Percentiles rank a stretch among this genome's conserved stretches.
Conservation (phyloP, 2,888 invertebrate species). For the Imbricaverruca yamaguchii region DNA sequence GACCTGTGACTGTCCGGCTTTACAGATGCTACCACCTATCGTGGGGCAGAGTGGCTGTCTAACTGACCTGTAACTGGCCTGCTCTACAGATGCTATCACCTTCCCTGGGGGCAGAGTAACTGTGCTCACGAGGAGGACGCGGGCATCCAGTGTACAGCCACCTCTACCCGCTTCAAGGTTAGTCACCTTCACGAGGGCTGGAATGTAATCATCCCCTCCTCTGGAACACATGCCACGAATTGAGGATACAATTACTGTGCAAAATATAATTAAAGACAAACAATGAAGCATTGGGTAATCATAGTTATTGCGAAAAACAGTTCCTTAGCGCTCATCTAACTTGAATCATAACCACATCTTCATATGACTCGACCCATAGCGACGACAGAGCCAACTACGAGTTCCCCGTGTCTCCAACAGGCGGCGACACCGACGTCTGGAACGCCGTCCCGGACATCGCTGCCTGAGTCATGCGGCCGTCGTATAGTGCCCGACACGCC, state of each 20-base stretch:
- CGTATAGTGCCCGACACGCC: conserved; percentile 34
- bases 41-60: too few relatives aligned
- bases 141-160: conserved; percentile 47
- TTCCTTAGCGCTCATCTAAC: too few relatives aligned
- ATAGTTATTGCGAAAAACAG: too few relatives aligned
- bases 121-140: conserved; percentile 67
- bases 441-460: not conserved
- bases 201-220: not conserved
- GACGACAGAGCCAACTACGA: not conserved
- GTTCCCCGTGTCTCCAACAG: not conserved
- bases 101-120: conserved; percentile 61
- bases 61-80: too few relatives aligned
- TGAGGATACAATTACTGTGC: too few relatives aligned
- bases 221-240: too few relatives aligned
- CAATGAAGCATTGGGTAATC: too few relatives aligned
- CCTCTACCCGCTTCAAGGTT: not conserved
- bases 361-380: not conserved
- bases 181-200: too few relatives aligned
- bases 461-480: conserved; percentile 33
- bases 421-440: not conserved
- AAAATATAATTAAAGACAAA: too few relatives aligned
- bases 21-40: too few relatives aligned
- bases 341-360: too few relatives aligned
- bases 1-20: too few relatives aligned
- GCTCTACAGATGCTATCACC: conserved; percentile 42